phyloP scores from a whole-genome alignment of 1,140 invertebrate genomes.

The Magallana ariakensis region DNA sequence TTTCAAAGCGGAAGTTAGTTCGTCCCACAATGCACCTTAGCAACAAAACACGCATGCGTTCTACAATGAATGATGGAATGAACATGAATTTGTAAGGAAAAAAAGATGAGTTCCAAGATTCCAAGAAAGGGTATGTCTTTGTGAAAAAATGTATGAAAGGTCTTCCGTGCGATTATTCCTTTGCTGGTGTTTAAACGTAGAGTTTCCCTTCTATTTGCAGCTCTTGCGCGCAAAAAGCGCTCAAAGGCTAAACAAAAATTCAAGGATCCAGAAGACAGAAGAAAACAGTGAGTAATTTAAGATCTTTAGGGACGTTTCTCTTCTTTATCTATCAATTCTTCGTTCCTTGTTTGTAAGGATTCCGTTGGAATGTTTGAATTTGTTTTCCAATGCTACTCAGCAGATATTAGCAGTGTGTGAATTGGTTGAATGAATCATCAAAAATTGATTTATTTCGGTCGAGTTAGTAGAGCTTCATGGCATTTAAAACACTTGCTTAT shows the following conservation, averaged over 20 bases:
- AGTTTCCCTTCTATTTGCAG: constrained; percentile 68
- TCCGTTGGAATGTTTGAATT: too few species aligned
- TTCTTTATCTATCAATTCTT: too few species aligned
- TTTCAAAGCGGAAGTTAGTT: background rate
- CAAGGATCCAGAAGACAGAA: constrained; percentile 23
- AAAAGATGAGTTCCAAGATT: constrained; percentile 75
- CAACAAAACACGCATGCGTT: constrained; percentile 71
- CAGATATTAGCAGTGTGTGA: background rate
- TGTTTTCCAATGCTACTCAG: too few species aligned
- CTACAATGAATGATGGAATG: constrained; percentile 64
- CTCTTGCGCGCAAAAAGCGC: constrained; percentile 79
- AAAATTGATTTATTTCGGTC: constrained; percentile 27
- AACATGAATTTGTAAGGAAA: constrained; percentile 62
- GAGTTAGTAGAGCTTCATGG: background rate
- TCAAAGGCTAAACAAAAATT: constrained; percentile 44
- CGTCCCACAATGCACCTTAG: constrained; percentile 71
- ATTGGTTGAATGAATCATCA: constrained; percentile 22
- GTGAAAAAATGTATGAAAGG: background rate
- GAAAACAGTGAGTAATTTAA: constrained; percentile 17
- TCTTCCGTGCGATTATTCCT: background rate
- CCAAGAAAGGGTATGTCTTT: constrained; percentile 72
- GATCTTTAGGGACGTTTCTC: too few species aligned
- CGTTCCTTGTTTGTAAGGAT: too few species aligned
- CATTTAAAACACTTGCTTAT: background rate
- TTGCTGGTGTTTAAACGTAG: constrained; percentile 19